phyloP scores from a whole-genome alignment of 2,797 vertebrate genomes.

The Urophycis tenuis region DNA sequence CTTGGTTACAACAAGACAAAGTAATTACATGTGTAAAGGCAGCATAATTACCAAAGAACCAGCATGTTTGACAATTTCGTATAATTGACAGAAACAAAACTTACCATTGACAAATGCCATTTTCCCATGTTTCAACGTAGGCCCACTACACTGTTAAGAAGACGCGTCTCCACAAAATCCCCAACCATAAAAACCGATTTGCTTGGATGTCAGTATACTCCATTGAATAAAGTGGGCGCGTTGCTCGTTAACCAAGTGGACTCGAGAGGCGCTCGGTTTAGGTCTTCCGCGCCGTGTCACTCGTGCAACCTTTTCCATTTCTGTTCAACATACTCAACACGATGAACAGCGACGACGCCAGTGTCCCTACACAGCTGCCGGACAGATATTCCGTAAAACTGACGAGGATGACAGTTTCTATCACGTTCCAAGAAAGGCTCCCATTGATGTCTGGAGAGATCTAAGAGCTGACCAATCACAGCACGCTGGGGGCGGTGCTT shows the following conservation, averaged over 20 bases:
- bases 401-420: background rate
- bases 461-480: background rate
- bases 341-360: background rate
- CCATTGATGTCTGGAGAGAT: too few species aligned
- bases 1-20: background rate
- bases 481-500: background rate
- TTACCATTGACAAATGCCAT: constrained; percentile 66
- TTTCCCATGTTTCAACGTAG: constrained; percentile 50
- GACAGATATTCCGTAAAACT: background rate
- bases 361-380: background rate
- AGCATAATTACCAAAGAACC: background rate
- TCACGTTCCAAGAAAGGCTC: background rate
- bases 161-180: background rate
- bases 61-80: background rate
- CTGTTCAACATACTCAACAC: background rate
- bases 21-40: too few species aligned
- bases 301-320: background rate
- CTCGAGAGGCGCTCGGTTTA: too few species aligned
- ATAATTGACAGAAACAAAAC: constrained; percentile 12
- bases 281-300: background rate
- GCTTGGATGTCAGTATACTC: background rate
- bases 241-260: background rate
- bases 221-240: background rate
- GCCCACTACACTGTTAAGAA: background rate
- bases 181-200: background rate